Evolutionary conservation across 2,797 vertebrate genomes (phyloP), one percentile per base, ranked within the genome.

Genomic region (Coreius guichenoti): DNA sequence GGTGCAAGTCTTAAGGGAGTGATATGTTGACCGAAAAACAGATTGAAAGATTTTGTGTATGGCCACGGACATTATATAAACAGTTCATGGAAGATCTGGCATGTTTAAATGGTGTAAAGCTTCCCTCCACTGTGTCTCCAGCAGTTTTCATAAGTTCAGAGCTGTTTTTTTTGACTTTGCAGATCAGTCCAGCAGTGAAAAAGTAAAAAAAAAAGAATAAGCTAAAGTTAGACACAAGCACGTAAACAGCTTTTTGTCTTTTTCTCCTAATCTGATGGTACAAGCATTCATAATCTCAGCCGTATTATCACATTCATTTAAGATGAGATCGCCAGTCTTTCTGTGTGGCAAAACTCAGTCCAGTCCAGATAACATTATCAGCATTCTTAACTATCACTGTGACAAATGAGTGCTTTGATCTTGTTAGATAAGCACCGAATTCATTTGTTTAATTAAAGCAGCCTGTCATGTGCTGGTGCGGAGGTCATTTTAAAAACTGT

Each of bases 381-480:
- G 91, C 94, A 93, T 92, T 94, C 94, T 94, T 95, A 95, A 96
- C 95, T 91, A 95, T 95, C 95, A 93, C 91, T 89, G 93, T 96
- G 96, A 96, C 94, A 97, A 96, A 98, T 96, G 95, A 96, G 93
- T 94, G 92, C 94, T 94, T 95, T 94, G 95, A 97, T 97, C 77
- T 76, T 91, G 86, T 86, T 92, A 92, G 95, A 96, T 97, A 97
- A 95, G 93, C 94, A 88, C 92, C 93, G 87, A 95, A 95, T 97
- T 96, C 94, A 97, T 97, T 98, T 97, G 96, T 97, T 96, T 98
- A 98, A 98, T 99, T 98, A 97, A 97, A 97, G 94, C 96, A 95
- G 94, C 90, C 94, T 95, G 95, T 93, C 93, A 96, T 92, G 88
- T 96, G 61, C 90, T 95, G 93, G 95, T 93, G 92, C 96, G 94